Conservation (phyloP, 2,797 vertebrate species). For the Rhodeus uyekii region DNA sequence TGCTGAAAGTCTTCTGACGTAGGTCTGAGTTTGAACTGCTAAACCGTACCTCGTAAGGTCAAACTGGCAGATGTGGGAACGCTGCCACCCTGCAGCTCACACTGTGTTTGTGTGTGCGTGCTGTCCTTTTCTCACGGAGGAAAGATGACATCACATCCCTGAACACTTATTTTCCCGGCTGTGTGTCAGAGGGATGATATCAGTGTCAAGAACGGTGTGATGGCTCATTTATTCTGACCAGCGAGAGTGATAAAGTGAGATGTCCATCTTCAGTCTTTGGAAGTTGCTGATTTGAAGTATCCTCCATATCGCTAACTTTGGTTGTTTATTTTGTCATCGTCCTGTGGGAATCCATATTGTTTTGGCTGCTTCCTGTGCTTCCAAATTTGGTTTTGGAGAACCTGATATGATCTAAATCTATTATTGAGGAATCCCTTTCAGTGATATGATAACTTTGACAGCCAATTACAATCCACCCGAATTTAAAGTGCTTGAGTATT, state of each 20-base stretch:
- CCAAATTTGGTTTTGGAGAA: not conserved
- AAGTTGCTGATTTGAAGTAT: conserved; percentile 6
- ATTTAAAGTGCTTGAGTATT: not conserved
- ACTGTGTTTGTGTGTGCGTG: conserved; percentile 6
- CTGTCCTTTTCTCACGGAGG: conserved; percentile 4
- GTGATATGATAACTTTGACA: not conserved
- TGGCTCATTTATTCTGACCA: not conserved
- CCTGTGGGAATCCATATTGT: conserved; percentile 42
- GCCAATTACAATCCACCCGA: not conserved
- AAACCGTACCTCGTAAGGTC: conserved; percentile 37
- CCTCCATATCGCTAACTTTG: not conserved
- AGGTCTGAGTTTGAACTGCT: conserved; percentile 22
- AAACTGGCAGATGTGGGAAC: conserved; percentile 46
- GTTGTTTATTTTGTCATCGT: conserved; percentile 33
- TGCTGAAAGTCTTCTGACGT: conserved; percentile 36
- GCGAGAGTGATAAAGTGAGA: conserved; percentile 5
- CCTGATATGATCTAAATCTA: conserved; percentile 1
- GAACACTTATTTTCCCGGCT: conserved; percentile 26
- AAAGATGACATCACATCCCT: conserved; percentile 41
- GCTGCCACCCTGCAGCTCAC: conserved; percentile 20
- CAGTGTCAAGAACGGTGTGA: not conserved
- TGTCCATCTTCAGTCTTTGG: conserved; percentile 16
- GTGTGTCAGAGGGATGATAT: conserved; percentile 30
- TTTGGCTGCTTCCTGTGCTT: conserved; percentile 17
- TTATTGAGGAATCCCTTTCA: not conserved